A percentile compares a stretch with the other conserved stretches of the same genome.
Evolutionary conservation across 2,797 vertebrate species (phyloP).

Genomic region (Syndactyla subalaris): DNA sequence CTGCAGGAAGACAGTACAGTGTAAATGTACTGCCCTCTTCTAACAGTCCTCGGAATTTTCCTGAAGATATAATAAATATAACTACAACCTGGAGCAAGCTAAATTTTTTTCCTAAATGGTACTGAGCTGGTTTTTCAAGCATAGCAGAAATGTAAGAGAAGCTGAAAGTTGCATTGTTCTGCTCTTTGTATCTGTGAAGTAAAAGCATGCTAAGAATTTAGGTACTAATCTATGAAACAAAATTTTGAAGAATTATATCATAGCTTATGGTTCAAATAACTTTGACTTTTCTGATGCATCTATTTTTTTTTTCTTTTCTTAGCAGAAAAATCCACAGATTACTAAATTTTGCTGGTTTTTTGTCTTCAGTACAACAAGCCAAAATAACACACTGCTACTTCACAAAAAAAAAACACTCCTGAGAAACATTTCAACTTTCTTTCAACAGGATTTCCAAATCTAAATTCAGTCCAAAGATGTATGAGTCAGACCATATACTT

Average conservation of each 20-base stretch:
- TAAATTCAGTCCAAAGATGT: not conserved
- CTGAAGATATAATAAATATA: not conserved
- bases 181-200: not conserved
- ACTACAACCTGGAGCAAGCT: not conserved
- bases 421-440: not conserved
- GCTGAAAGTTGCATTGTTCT: not conserved
- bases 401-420: not conserved
- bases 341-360: not conserved
- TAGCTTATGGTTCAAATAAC: not conserved
- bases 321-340: not conserved
- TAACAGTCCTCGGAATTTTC: not conserved
- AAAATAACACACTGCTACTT: not conserved
- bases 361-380: not conserved
- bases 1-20: not conserved
- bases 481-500: not conserved
- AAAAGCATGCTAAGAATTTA: not conserved
- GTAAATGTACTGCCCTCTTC: not conserved
- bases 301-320: not conserved
- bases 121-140: not conserved
- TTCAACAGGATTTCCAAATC: not conserved
- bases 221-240: not conserved
- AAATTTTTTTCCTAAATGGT: not conserved
- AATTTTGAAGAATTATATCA: not conserved
- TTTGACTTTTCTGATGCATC: not conserved
- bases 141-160: not conserved